Evolutionary conservation across 2,888 invertebrate species (phyloP).

Genomic region (Merodon equestris): DNA sequence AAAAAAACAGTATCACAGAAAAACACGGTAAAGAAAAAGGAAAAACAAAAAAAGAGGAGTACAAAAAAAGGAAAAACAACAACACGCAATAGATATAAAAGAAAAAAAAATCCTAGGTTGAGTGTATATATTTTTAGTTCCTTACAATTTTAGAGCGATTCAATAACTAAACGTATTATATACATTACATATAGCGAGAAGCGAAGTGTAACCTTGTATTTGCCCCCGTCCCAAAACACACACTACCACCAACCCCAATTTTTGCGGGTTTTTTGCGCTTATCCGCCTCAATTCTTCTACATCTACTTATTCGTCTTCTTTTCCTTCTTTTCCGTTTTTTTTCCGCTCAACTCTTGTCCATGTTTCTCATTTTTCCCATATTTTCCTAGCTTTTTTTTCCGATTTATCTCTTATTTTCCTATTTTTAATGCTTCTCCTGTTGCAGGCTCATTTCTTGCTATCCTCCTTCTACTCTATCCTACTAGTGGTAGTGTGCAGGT

Average conservation of each 20-base stretch:
- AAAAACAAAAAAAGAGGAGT: constrained; percentile 12
- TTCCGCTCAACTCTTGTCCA: too few relatives aligned
- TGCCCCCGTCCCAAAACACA: constrained; percentile 71
- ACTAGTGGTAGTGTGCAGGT: constrained; percentile 35
- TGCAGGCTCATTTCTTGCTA: constrained; percentile 47
- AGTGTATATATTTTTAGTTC: constrained; percentile 71
- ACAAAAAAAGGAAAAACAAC: constrained; percentile 17
- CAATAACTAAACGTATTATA: constrained; percentile 74
- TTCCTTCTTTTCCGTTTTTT: constrained; percentile 23
- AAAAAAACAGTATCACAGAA: constrained; percentile 37
- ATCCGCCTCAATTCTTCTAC: constrained; percentile 34
- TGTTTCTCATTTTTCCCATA: constrained; percentile 48
- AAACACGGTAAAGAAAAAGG: constrained; percentile 26
- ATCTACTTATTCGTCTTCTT: constrained; percentile 12
- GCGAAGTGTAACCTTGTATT: constrained; percentile 72
- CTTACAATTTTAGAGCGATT: constrained; percentile 75
- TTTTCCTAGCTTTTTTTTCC: constrained; percentile 28
- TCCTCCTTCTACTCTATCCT: constrained; percentile 23
- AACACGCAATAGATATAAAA: constrained; percentile 54
- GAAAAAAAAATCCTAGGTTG: constrained; percentile 56
- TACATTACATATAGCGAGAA: constrained; percentile 73
- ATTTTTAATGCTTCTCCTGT: constrained; percentile 33
- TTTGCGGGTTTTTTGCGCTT: constrained; percentile 56
- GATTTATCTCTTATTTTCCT: constrained; percentile 14
- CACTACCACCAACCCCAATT: constrained; percentile 69